Evolutionary conservation across 2,888 invertebrate species (phyloP).

Genomic region (Sipha maydis): DNA sequence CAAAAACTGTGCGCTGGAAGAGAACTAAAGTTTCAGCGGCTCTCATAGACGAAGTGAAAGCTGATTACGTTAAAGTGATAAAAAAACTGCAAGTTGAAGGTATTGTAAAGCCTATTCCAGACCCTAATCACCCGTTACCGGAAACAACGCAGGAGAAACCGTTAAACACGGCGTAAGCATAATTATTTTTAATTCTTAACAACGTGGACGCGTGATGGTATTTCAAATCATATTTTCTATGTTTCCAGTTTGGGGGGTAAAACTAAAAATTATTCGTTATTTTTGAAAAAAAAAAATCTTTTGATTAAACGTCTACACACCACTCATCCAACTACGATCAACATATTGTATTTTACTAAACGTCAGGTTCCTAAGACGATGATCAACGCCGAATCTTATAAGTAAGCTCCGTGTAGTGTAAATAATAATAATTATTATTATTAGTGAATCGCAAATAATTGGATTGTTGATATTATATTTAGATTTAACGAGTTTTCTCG

Average conservation of each 20-base stretch:
- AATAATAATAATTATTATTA: no score
- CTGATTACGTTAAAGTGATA: conserved; percentile 41
- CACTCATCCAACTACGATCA: conserved; percentile 49
- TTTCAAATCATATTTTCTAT: background rate
- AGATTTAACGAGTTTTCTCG: conserved; percentile 55
- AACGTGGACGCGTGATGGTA: background rate
- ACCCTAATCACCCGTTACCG: background rate
- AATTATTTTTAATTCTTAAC: background rate
- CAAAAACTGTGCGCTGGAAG: conserved; percentile 13
- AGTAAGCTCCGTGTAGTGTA: background rate
- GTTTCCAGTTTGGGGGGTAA: conserved; percentile 31
- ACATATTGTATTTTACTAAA: conserved; percentile 42
- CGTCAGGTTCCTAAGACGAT: conserved; percentile 47
- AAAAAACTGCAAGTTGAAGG: conserved; percentile 50
- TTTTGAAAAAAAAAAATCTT: conserved; percentile 45
- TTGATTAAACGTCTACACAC: conserved; percentile 40
- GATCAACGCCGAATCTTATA: conserved; percentile 44
- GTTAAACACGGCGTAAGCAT: conserved; percentile 12
- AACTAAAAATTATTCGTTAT: conserved; percentile 42
- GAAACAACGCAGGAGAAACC: conserved; percentile 1
- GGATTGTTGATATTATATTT: background rate
- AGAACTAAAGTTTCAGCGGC: conserved; percentile 13
- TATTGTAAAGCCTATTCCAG: conserved; percentile 44
- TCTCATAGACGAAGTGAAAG: conserved; percentile 52
- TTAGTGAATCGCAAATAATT: no score